Conservation (phyloP, 2,797 vertebrate species). For the Pseudochromis fuscus region DNA sequence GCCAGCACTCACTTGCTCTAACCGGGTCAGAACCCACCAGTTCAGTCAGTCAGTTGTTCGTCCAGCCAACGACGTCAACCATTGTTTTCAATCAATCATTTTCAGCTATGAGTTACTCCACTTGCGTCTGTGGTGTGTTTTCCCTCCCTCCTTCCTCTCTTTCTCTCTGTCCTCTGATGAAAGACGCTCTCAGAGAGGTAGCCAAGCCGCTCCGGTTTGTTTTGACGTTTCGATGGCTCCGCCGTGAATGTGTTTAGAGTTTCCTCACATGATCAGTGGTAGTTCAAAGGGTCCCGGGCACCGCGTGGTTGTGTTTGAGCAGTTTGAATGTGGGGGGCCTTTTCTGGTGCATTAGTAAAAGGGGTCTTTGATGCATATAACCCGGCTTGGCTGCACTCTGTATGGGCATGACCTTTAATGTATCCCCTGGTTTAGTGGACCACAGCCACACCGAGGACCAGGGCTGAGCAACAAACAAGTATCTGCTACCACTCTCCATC, state of each 20-base stretch:
- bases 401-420: conserved; percentile 39
- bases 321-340: conserved; percentile 27
- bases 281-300: conserved; percentile 39
- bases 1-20: conserved; percentile 54
- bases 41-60: conserved; percentile 55
- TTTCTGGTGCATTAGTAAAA: conserved; percentile 37
- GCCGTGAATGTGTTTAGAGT: conserved; percentile 54
- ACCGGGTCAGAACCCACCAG: conserved; percentile 38
- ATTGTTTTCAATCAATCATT: conserved; percentile 67
- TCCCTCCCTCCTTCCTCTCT: conserved; percentile 6
- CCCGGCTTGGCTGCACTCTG: conserved; percentile 20
- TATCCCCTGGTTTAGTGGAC: conserved; percentile 31
- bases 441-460: conserved; percentile 39
- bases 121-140: conserved; percentile 28
- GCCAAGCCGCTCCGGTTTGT: conserved; percentile 65
- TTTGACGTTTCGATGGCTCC: conserved; percentile 59
- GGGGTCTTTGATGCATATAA: conserved; percentile 39
- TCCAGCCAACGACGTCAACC: conserved; percentile 45
- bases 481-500: conserved; percentile 61
- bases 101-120: conserved; percentile 49
- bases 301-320: conserved; percentile 34
- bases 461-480: conserved; percentile 53
- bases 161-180: conserved; percentile 43
- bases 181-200: conserved; percentile 48
- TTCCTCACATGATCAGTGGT: conserved; percentile 50